Base-by-base conservation (phyloP, 2,113 vertebrate species). In the Prochilodus magdalenae region DNA sequence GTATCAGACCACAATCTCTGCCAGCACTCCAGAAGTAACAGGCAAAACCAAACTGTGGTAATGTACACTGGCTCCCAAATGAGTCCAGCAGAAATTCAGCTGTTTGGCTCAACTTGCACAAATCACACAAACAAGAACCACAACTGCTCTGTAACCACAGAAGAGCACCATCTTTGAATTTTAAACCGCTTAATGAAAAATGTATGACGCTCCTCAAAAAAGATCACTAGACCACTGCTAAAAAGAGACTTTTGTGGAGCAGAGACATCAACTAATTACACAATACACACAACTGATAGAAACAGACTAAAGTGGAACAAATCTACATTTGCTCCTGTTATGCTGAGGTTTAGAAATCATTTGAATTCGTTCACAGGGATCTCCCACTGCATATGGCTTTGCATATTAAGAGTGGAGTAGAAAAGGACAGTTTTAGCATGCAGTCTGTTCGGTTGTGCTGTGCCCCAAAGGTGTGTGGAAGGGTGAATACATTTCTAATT, bases 401-500 rank as follows among this genome's bases (percentile, higher is more conserved):
- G 57, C 26, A 66, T 66, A 33, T 53, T n/a, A 53, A 33, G 44
- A 53, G 24, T 12, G 33, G 36, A 44, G 66, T 24, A 44, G 22
- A 70, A 57, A 70, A 24, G 66, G 22, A 70, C 33, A n/a, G 44
- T 70, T 70, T 70, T 44, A 70, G 66, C 36, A 70, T 70, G 66
- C 66, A 44, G 18, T 70, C 66, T 63, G 36, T 47, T 62, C 16
- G 20, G 18, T 22, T n/a, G 40, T n/a, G 40, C 29, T 22, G 1
- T 69, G 47, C 49, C 76, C 65, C 53, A 3, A 40, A 69, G 76
- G 63, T 18, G 5, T 70, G 65, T 79, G 40, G 11, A 57, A 22
- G 65, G 65, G n/a, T 69, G 76, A 70, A 57, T 69, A 30, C 26
- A 40, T 69, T 69, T 69, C 65, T 78, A 69, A 69, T 67, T 78